A percentile compares a stretch with the other conserved stretches of the same genome.
Evolutionary conservation across 2,797 vertebrate species (phyloP).

Genomic region (Pangasius sanitwongsei): DNA sequence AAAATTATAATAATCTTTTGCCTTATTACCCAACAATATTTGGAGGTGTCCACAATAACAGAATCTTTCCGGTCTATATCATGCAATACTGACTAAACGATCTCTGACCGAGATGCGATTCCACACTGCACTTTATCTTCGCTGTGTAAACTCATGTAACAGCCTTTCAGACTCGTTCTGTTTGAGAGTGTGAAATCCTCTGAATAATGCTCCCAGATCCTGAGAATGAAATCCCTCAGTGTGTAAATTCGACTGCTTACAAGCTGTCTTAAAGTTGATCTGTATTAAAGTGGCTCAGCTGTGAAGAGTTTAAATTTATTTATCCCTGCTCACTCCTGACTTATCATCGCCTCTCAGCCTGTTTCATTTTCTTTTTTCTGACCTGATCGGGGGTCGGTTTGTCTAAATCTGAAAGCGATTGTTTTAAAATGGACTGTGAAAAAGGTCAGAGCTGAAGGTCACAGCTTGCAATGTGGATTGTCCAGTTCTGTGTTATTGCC

Average conservation of each 20-base stretch:
- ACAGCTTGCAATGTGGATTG: neutral
- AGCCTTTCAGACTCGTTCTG: neutral
- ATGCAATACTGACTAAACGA: no score
- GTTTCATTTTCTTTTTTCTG: neutral
- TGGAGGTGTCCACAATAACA: neutral
- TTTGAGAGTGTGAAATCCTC: neutral
- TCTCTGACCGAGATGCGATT: no score
- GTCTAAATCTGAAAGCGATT: neutral
- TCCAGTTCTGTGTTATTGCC: conserved; percentile 22
- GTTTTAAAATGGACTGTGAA: conserved; percentile 5
- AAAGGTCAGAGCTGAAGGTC: conserved; percentile 31
- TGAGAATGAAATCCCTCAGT: neutral
- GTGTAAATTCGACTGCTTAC: neutral
- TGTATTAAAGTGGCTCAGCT: neutral
- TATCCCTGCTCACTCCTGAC: neutral
- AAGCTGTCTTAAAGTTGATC: neutral
- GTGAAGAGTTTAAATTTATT: neutral
- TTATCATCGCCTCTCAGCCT: neutral
- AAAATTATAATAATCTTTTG: no score
- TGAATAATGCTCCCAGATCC: neutral
- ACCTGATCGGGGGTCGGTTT: neutral
- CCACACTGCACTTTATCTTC: neutral
- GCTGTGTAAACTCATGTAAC: neutral
- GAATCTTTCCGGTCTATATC: neutral
- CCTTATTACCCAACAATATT: neutral